Base-by-base conservation (phyloP, 2,113 vertebrate species). In the Corvus cornix region DNA sequence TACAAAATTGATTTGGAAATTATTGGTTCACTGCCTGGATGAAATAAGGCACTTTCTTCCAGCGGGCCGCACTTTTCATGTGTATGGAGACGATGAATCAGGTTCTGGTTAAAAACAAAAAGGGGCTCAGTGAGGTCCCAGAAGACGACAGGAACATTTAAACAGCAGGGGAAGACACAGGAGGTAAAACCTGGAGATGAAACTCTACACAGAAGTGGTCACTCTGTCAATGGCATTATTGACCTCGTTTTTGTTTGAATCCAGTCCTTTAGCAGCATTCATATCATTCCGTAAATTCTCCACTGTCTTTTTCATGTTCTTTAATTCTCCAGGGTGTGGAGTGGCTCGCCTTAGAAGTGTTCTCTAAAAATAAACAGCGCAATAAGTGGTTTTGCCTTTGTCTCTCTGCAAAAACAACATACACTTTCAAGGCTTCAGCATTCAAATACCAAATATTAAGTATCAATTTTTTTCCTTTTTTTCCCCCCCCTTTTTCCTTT, bases 241-340 rank as follows among this genome's bases (percentile, higher is more conserved):
- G 99, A 99, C 99, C 98, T 99, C 98, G 12, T 99, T 99, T 98
- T 99, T 99, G 98, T 99, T 99, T 98, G 99, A 99, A 98, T 99
- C 99, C 99, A 99, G 98, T 98, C 98, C 99, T 98, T 99, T 99
- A 98, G 99, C 99, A 86, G 99, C 99, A 39, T 99, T 99, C 98
- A 99, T 97, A 97, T 99, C 99, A 18, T 99, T 99, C 95, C 99
- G 99, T 90, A 99, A 97, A 97, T 98, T 99, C 98, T 99, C 99
- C 37, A 98, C 99, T 52, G 98, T 98, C 98, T 99, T 99, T 97
- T 99, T 99, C 99, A 99, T 99, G 64, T 97, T 98, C 98, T 98
- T 99, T 96, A 99, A 98, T 97, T 99, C 99, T 16, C 99, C 99
- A 4, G 99, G 99, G 97, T 99, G 99, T 93, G 99, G 99, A 28